Conservation (phyloP, 2,113 vertebrate species). For the Piaya cayana region DNA sequence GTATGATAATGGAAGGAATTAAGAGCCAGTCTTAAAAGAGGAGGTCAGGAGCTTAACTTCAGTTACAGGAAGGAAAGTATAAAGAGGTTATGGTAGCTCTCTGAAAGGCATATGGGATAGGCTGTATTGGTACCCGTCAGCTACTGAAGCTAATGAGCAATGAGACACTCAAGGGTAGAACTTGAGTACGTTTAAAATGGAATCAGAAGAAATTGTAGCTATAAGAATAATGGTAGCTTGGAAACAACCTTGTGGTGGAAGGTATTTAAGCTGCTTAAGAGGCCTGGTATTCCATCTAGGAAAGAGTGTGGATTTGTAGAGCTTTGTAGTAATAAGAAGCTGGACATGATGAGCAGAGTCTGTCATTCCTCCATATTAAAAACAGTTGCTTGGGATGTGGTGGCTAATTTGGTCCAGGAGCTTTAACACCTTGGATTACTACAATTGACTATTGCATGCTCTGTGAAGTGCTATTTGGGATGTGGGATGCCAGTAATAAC, state of each 20-base stretch:
- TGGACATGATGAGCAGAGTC: background rate
- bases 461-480: background rate
- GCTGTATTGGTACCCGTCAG: background rate
- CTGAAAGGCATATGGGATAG: background rate
- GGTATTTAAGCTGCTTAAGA: background rate
- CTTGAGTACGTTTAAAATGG: background rate
- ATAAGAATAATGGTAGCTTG: background rate
- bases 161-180: background rate
- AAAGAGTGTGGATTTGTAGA: background rate
- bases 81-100: background rate
- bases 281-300: background rate
- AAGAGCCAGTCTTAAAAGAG: background rate
- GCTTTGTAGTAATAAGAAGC: background rate
- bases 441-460: background rate
- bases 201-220: background rate
- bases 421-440: background rate
- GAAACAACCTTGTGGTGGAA: background rate
- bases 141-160: background rate
- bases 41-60: background rate
- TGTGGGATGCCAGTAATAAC: background rate
- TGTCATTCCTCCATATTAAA: background rate
- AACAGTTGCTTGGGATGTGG: background rate
- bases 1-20: background rate
- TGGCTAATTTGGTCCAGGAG: background rate
- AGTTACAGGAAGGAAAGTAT: background rate